phyloP scores from a whole-genome alignment of 2,888 invertebrate genomes.

The Bellardia pandia region DNA sequence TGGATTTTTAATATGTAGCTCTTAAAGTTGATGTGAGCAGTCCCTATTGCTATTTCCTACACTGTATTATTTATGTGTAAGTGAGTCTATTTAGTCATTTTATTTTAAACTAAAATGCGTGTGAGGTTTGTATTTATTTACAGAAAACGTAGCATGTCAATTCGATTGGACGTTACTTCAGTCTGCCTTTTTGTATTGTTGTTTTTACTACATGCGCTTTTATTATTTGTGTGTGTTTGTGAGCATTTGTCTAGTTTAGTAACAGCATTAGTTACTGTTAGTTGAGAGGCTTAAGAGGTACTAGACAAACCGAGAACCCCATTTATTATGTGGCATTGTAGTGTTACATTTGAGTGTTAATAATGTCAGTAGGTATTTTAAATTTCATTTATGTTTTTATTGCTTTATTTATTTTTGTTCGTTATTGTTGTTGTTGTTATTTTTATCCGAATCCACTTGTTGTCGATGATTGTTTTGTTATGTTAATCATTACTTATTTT shows the following conservation, averaged over 20 bases:
- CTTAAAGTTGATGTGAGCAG: too few species aligned
- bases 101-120: too few species aligned
- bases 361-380: constrained; percentile 70
- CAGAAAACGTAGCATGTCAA: background rate
- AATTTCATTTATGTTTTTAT: constrained; percentile 32
- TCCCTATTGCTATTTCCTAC: too few species aligned
- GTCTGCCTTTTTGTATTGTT: constrained; percentile 28
- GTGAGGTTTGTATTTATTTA: too few species aligned
- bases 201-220: background rate
- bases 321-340: constrained; percentile 68
- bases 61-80: constrained; percentile 1
- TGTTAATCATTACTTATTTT: constrained; percentile 71
- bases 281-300: background rate
- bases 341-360: constrained; percentile 75
- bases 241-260: constrained; percentile 25
- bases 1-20: too few species aligned
- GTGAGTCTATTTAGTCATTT: too few species aligned
- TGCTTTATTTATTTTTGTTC: background rate
- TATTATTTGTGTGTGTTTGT: background rate
- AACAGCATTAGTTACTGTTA: constrained; percentile 31
- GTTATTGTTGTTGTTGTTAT: constrained; percentile 3
- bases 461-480: constrained; percentile 70
- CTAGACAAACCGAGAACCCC: constrained; percentile 13
- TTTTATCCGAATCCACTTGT: constrained; percentile 71
- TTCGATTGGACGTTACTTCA: constrained; percentile 26